Conservation (phyloP, 2,113 vertebrate genomes). For the Colossoma macropomum region DNA sequence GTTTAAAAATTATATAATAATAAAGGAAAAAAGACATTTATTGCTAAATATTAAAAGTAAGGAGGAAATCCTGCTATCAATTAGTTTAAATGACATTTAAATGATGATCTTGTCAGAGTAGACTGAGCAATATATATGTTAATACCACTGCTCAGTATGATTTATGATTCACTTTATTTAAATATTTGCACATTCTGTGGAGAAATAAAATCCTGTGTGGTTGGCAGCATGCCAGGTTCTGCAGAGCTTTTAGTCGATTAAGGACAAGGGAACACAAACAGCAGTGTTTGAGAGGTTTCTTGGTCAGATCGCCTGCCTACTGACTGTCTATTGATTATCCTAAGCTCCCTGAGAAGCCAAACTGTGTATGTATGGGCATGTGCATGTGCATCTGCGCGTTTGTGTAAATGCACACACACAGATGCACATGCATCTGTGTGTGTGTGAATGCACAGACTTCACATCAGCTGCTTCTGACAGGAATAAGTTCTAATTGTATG, state of each 20-base stretch:
- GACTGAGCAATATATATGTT: not conserved
- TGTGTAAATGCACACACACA: slow-evolving; percentile 50
- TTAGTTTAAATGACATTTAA: not conserved
- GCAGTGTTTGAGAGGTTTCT: not conserved
- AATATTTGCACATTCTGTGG: not conserved
- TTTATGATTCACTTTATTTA: not conserved
- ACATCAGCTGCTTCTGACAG: slow-evolving; percentile 16
- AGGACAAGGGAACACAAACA: not conserved
- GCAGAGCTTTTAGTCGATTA: slow-evolving; percentile 11
- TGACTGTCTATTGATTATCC: slow-evolving; percentile 15
- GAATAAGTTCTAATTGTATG: slow-evolving; percentile 15
- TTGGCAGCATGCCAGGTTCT: not conserved
- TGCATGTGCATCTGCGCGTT: slow-evolving; percentile 45
- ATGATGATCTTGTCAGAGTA: not conserved
- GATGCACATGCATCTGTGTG: slow-evolving; percentile 23
- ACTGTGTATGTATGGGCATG: slow-evolving; percentile 35
- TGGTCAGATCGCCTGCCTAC: not conserved
- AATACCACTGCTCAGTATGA: not conserved
- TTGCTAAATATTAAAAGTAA: not conserved
- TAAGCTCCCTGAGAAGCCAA: not conserved
- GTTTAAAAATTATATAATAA: not conserved
- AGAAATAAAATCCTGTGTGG: not conserved
- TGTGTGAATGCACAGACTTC: slow-evolving; percentile 7
- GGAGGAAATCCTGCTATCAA: not conserved
- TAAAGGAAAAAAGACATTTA: not conserved